Evolutionary conservation across 1,140 invertebrate genomes (phyloP).

Genomic region (Sogatella furcifera): DNA sequence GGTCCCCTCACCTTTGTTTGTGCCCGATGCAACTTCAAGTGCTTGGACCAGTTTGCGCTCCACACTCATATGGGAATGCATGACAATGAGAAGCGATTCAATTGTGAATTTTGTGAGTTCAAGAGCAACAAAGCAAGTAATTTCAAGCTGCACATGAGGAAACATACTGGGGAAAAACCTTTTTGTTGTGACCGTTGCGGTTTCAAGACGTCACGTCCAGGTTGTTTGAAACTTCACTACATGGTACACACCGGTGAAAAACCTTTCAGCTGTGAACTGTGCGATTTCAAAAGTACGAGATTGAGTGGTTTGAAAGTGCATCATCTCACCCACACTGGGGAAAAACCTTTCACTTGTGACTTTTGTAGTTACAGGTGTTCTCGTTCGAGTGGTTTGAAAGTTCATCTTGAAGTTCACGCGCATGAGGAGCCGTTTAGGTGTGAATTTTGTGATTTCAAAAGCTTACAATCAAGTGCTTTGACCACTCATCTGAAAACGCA

Average conservation of each 20-base stretch:
- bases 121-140: not conserved
- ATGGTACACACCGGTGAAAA: slow-evolving; percentile 35
- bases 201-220: slow-evolving; percentile 13
- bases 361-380: not conserved
- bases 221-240: slow-evolving; percentile 31
- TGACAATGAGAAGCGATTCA: not conserved
- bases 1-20: too few species aligned
- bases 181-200: slow-evolving; percentile 15
- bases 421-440: slow-evolving; percentile 1
- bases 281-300: slow-evolving; percentile 53
- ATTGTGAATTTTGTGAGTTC: not conserved
- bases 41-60: too few species aligned
- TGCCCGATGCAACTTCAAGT: too few species aligned
- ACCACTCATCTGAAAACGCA: slow-evolving; percentile 43
- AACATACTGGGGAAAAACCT: slow-evolving; percentile 18
- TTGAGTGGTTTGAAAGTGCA: slow-evolving; percentile 60
- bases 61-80: too few species aligned
- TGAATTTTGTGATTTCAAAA: slow-evolving; percentile 11
- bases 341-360: slow-evolving; percentile 15
- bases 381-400: not conserved
- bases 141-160: not conserved
- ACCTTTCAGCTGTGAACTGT: slow-evolving; percentile 48
- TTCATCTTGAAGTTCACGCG: slow-evolving; percentile 4
- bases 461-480: slow-evolving; percentile 21
- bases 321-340: slow-evolving; percentile 19